Conservation (phyloP, 2,797 vertebrate species). For the Poeciliopsis paucimaculata region DNA sequence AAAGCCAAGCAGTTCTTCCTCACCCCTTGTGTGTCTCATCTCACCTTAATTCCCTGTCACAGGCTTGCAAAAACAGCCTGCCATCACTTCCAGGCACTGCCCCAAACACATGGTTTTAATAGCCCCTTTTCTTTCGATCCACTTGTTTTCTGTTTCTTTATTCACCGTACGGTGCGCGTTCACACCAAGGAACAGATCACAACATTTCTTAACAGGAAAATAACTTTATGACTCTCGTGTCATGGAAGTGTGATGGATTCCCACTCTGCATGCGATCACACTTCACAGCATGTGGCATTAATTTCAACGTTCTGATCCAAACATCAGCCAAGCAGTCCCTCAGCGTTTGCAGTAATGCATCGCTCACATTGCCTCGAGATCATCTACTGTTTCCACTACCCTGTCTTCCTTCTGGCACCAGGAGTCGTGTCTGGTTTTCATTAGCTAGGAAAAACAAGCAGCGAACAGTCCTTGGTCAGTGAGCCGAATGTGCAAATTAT, state of each 20-base stretch:
- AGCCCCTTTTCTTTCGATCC: conserved; percentile 28
- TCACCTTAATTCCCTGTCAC: conserved; percentile 54
- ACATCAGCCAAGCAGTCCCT: conserved; percentile 62
- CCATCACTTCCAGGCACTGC: conserved; percentile 58
- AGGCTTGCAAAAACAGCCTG: conserved; percentile 18
- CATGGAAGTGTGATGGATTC: conserved; percentile 64
- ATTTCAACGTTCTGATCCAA: conserved; percentile 66
- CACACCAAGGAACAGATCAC: conserved; percentile 55
- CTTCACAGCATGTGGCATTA: conserved; percentile 69
- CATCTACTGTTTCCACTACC: conserved; percentile 73
- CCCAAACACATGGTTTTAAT: conserved; percentile 78
- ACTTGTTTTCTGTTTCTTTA: conserved; percentile 54
- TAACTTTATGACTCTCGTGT: conserved; percentile 55
- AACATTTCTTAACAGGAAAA: conserved; percentile 57
- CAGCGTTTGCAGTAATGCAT: conserved; percentile 70
- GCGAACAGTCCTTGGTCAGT: conserved; percentile 33
- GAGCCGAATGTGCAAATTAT: conserved; percentile 5
- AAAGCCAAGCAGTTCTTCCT: conserved; percentile 60
- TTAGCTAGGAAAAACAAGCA: conserved; percentile 42
- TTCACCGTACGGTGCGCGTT: conserved; percentile 37
- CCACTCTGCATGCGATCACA: conserved; percentile 47
- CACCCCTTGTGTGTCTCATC: conserved; percentile 22
- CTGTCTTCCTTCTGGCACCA: conserved; percentile 54
- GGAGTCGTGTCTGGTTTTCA: conserved; percentile 69
- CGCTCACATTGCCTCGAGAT: conserved; percentile 56